Evolutionary conservation across 2,797 vertebrate species (phyloP), one percentile per base, ranked within the genome.

Genomic region (Sarcophilus harrisii): DNA sequence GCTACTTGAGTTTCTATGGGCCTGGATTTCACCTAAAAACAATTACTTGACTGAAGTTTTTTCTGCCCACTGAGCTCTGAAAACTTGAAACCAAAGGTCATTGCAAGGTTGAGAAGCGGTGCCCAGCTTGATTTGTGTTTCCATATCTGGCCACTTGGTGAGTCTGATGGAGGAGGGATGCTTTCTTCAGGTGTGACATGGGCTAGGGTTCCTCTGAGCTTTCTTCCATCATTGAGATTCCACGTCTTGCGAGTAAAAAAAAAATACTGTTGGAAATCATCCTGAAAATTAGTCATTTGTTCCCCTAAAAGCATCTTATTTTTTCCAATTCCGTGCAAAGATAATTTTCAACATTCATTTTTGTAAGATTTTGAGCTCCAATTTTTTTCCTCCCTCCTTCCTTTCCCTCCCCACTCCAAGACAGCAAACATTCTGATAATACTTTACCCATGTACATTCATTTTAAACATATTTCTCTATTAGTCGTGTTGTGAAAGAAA

Each of bases 111-210:
- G 12, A 4, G 24, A 30, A 24, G 73, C 49, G 9, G 73, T 87
- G 9, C 38, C 38, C 10, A 0, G 3, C 0, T 49, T 45, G 3
- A 3, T 27, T 9, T 45, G 8, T 24, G 12, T 21, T 87, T 9
- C 13, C 6, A 1, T 49, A n/a, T 30, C 73, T 87, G 38, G 21
- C 0, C 21, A 45, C 66, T 24, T 24, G n/a, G 3, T 24, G 66
- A n/a, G 21, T 73, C 10, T 81, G 73, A 9, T 11, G 3, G 21
- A 27, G 38, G 4, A 27, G 38, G 21, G 10, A 11, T 9, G 10
- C 66, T 81, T 81, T 45, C n/a, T 81, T 24, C 66, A 87, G 21
- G 21, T 45, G 9, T 87, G 38, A 9, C 5, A 2, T 87, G 73
- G 9, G 5, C 1, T 12, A 87, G 73, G 21, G 3, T 87, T 45